These are phyloP conservation scores for Drosophila nr. perissopoda DNA, from an alignment of 2,888 invertebrate genomes.

Conservation along the genomic window DNA sequence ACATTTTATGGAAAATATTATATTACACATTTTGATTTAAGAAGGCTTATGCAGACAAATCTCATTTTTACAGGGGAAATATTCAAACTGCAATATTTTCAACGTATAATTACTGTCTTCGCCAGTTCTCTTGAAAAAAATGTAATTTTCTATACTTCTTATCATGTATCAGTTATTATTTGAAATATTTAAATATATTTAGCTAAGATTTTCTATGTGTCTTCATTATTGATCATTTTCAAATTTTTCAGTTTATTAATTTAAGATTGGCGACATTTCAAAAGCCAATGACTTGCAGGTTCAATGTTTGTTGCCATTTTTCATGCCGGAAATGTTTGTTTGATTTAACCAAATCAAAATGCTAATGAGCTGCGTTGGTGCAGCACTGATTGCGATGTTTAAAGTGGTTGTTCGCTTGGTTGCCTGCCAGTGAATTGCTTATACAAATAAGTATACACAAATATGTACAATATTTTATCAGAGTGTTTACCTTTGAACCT, in stretches of 20 bases:
- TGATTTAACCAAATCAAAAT: slow-evolving; percentile 64
- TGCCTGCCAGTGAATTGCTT: slow-evolving; percentile 30
- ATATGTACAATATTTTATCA: slow-evolving; percentile 44
- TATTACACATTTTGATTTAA: not conserved
- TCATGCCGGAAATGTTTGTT: slow-evolving; percentile 69
- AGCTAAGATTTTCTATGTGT: not conserved
- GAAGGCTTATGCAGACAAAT: not conserved
- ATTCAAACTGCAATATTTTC: not conserved
- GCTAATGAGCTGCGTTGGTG: slow-evolving; percentile 62
- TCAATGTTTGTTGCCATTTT: slow-evolving; percentile 51
- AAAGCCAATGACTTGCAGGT: slow-evolving; percentile 56
- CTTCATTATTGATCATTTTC: not conserved
- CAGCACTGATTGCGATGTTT: slow-evolving; percentile 49
- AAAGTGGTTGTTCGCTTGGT: slow-evolving; percentile 40
- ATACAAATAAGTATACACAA: slow-evolving; percentile 45
- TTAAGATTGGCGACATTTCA: slow-evolving; percentile 17
- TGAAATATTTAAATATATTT: not conserved
- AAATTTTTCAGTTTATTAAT: not conserved
- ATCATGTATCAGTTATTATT: not conserved
- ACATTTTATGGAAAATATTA: not conserved
- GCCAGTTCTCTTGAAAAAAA: not conserved
- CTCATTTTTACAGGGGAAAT: not conserved
- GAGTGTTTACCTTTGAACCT: slow-evolving; percentile 77
- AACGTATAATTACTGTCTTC: too few relatives aligned
- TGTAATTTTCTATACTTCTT: not conserved